Conservation (phyloP, 2,888 invertebrate genomes). For the Pantelozetes paolii region DNA sequence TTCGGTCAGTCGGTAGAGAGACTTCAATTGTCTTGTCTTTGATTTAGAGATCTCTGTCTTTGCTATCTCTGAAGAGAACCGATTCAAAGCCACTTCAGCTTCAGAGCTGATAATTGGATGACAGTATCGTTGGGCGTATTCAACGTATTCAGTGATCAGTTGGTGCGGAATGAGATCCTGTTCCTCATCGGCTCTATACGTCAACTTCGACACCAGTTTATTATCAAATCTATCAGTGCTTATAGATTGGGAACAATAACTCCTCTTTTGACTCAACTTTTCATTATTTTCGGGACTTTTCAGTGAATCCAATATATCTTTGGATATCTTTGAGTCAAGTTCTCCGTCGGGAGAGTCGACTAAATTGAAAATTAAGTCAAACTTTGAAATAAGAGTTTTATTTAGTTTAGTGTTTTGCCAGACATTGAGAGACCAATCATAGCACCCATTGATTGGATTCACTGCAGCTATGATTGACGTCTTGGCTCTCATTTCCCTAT, state of each 20-base stretch:
- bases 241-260: slow-evolving; percentile 55
- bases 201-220: slow-evolving; percentile 13
- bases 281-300: neutral
- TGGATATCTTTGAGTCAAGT: slow-evolving; percentile 69
- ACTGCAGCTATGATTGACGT: slow-evolving; percentile 86
- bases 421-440: slow-evolving; percentile 78
- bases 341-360: slow-evolving; percentile 78
- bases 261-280: slow-evolving; percentile 53
- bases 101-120: slow-evolving; percentile 69
- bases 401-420: slow-evolving; percentile 82
- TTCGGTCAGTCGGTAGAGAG: slow-evolving; percentile 72
- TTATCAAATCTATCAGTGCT: neutral
- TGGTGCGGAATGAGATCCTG: slow-evolving; percentile 69
- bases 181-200: slow-evolving; percentile 55
- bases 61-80: slow-evolving; percentile 60
- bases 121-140: slow-evolving; percentile 81
- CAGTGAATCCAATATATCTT: slow-evolving; percentile 64
- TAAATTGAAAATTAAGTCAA: slow-evolving; percentile 86
- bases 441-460: slow-evolving; percentile 83
- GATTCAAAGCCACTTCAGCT: slow-evolving; percentile 64
- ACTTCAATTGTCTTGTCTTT: slow-evolving; percentile 83
- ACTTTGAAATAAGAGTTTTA: slow-evolving; percentile 78
- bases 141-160: slow-evolving; percentile 81
- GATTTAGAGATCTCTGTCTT: slow-evolving; percentile 62
- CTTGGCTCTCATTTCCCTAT: slow-evolving; percentile 73